Evolutionary conservation across 2,888 invertebrate genomes (phyloP).

Genomic region (Eumerus sabulonum): DNA sequence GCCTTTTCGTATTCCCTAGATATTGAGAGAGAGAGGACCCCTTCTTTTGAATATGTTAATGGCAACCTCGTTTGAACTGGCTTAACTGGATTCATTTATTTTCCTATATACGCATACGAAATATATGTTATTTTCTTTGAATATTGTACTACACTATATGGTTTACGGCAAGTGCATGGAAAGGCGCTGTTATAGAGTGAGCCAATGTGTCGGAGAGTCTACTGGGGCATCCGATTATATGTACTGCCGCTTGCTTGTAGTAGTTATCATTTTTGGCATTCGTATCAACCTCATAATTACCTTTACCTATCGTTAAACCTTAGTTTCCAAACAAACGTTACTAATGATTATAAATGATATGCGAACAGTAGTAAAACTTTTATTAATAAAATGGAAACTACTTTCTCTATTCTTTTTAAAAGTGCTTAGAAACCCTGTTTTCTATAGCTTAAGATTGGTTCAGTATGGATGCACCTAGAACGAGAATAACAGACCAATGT

Average conservation of each 20-base stretch:
- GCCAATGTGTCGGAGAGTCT: conserved; percentile 12
- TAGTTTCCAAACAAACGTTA: conserved; percentile 40
- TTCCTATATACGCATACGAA: conserved; percentile 17
- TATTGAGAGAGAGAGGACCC: conserved; percentile 39
- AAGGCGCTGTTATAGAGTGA: conserved; percentile 16
- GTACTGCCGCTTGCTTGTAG: conserved; percentile 52
- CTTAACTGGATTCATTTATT: conserved; percentile 41
- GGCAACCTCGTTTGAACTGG: conserved; percentile 55
- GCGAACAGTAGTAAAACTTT: conserved; percentile 56
- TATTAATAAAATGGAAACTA: conserved; percentile 47
- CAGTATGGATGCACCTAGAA: too few relatives aligned
- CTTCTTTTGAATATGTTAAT: conserved; percentile 52
- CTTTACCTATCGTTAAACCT: conserved; percentile 37
- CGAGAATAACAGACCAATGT: too few relatives aligned
- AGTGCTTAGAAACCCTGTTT: too few relatives aligned
- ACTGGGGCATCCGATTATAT: conserved; percentile 23
- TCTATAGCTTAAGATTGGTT: too few relatives aligned
- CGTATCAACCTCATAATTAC: conserved; percentile 42
- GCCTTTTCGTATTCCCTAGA: conserved; percentile 89
- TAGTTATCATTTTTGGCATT: conserved; percentile 39
- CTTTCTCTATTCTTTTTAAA: too few relatives aligned
- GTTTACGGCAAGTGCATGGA: conserved; percentile 34
- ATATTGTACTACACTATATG: conserved; percentile 21
- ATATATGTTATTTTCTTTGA: conserved; percentile 37
- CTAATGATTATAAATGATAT: conserved; percentile 31